Evolutionary conservation across 2,888 invertebrate species (phyloP).

Genomic region (Drosophila colorata): DNA sequence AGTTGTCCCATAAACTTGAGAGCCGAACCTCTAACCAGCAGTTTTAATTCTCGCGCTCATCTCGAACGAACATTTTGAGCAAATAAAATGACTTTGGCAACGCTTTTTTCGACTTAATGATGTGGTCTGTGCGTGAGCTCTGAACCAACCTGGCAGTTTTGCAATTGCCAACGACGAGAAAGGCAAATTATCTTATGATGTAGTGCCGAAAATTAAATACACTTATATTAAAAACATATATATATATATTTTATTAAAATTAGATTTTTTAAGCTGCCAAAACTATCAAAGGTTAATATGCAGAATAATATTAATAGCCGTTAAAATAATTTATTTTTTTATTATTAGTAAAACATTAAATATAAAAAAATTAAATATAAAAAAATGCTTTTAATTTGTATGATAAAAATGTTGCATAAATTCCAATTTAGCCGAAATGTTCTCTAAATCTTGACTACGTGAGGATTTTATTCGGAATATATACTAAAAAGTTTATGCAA

Average conservation of each 20-base stretch:
- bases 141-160: constrained; percentile 19
- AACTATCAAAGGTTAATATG: no score
- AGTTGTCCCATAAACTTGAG: constrained; percentile 37
- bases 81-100: constrained; percentile 63
- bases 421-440: no score
- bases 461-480: background rate
- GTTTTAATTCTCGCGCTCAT: constrained; percentile 69
- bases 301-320: no score
- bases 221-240: no score
- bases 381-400: no score
- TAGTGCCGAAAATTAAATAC: background rate
- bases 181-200: background rate
- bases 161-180: constrained; percentile 26
- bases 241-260: no score
- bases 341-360: no score
- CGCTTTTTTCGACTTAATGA: constrained; percentile 62
- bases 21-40: constrained; percentile 59
- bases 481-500: background rate
- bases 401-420: no score
- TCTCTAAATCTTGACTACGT: no score
- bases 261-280: background rate
- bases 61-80: constrained; percentile 63
- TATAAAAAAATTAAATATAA: no score
- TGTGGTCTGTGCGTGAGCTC: constrained; percentile 55
- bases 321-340: no score